These are phyloP conservation scores for Crioceris asparagi DNA, from an alignment of 2,888 invertebrate genomes.

Conservation along the genomic window DNA sequence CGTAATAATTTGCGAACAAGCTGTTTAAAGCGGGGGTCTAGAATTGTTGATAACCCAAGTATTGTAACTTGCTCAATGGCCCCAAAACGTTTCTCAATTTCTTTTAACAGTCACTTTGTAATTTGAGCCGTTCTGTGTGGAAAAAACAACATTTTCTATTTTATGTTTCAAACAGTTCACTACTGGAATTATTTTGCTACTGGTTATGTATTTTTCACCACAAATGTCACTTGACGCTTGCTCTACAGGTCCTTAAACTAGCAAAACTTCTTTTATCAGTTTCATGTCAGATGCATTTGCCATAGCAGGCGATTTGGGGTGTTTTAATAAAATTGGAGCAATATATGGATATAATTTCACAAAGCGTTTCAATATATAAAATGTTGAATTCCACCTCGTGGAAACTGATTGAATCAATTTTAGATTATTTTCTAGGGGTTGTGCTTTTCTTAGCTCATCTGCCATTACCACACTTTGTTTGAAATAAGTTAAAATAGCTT, in stretches of 20 bases:
- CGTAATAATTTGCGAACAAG: slow-evolving; percentile 5
- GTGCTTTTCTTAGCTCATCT: slow-evolving; percentile 15
- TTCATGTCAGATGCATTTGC: slow-evolving; percentile 14
- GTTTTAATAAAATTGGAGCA: not conserved
- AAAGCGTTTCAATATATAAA: slow-evolving; percentile 4
- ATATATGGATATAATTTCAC: not conserved
- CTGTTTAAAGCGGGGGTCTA: slow-evolving; percentile 20
- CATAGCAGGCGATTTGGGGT: slow-evolving; percentile 2
- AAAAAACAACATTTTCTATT: slow-evolving; percentile 12
- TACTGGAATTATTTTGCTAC: slow-evolving; percentile 26
- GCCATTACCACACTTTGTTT: slow-evolving; percentile 14
- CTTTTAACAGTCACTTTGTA: slow-evolving; percentile 6
- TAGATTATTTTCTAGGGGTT: slow-evolving; percentile 5
- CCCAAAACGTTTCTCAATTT: slow-evolving; percentile 9
- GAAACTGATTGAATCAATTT: slow-evolving; percentile 21
- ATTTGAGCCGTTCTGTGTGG: slow-evolving; percentile 10
- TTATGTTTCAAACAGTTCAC: slow-evolving; percentile 20
- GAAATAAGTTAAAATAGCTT: no score
- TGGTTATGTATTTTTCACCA: slow-evolving; percentile 24
- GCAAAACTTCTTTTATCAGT: slow-evolving; percentile 10
- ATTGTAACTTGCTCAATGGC: slow-evolving; percentile 9
- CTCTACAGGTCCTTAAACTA: slow-evolving; percentile 23
- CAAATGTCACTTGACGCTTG: slow-evolving; percentile 25
- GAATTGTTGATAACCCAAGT: slow-evolving; percentile 6
- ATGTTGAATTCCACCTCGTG: slow-evolving; percentile 5